Conservation (phyloP, 2,113 vertebrate species). For the Stegostoma tigrinum region DNA sequence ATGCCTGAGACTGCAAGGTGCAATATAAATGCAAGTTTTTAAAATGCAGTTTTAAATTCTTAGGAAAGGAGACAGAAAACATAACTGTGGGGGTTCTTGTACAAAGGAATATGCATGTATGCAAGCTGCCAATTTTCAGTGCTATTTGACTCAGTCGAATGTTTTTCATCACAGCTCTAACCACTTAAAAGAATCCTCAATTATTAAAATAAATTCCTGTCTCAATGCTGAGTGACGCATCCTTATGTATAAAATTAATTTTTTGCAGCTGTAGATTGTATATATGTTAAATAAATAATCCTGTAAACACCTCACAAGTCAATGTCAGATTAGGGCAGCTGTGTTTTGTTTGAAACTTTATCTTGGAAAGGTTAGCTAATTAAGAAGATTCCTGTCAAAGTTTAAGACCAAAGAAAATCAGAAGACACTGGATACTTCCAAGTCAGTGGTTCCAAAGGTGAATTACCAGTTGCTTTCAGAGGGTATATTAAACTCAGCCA, state of each 20-base stretch:
- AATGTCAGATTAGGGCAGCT: constrained; percentile 17
- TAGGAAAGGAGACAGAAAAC: neutral
- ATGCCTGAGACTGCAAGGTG: neutral
- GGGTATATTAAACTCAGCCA: neutral
- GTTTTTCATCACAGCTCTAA: neutral
- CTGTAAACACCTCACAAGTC: constrained; percentile 30
- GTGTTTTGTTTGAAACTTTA: constrained; percentile 32
- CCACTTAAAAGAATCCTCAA: constrained; percentile 1
- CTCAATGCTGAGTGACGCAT: neutral
- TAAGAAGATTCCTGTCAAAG: neutral
- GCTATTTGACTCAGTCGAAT: neutral
- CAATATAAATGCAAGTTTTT: neutral
- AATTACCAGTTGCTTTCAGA: neutral
- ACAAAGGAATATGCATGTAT: neutral
- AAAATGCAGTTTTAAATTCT: neutral
- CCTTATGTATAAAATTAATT: neutral
- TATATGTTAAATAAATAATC: constrained; percentile 17
- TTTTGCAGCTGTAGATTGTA: constrained; percentile 30
- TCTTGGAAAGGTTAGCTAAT: constrained; percentile 1
- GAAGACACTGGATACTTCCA: neutral
- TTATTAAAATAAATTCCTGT: constrained; percentile 34
- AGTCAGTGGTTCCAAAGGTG: neutral
- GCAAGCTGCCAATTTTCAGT: neutral
- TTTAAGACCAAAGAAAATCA: neutral
- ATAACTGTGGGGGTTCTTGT: neutral